phyloP scores from a whole-genome alignment of 2,888 invertebrate species.

The Pterostichus madidus region DNA sequence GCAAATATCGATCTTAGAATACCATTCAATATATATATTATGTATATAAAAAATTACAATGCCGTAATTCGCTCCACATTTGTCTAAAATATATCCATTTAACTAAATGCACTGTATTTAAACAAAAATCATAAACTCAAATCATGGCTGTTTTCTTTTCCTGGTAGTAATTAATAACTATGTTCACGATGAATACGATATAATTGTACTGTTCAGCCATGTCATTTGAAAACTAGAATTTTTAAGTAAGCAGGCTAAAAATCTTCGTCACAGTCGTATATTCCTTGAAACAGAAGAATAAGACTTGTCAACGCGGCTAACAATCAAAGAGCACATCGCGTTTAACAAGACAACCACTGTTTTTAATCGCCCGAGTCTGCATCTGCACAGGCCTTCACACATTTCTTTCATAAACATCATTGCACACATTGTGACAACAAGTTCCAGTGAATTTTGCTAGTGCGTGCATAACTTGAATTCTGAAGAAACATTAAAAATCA shows the following conservation, averaged over 20 bases:
- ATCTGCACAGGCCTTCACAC: conserved; percentile 22
- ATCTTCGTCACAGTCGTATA: conserved; percentile 42
- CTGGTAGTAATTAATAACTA: conserved; percentile 8
- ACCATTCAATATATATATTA: conserved; percentile 24
- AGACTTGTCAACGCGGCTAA: conserved; percentile 47
- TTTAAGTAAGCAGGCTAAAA: conserved; percentile 61
- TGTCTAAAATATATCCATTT: conserved; percentile 44
- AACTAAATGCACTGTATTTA: conserved; percentile 54
- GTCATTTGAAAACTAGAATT: conserved; percentile 53
- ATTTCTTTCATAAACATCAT: conserved; percentile 38
- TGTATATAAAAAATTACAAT: conserved; percentile 48
- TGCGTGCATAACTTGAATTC: conserved; percentile 15
- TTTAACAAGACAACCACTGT: conserved; percentile 52
- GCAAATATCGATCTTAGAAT: conserved; percentile 35
- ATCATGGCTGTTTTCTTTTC: conserved; percentile 18
- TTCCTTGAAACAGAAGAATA: conserved; percentile 10
- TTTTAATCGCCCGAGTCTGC: conserved; percentile 24
- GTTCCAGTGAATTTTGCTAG: conserved; percentile 1
- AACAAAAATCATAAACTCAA: conserved; percentile 29
- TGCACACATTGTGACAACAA: conserved; percentile 53
- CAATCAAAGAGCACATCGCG: conserved; percentile 43
- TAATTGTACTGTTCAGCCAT: conserved; percentile 39
- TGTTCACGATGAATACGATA: conserved; percentile 6
- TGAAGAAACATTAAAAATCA: conserved; percentile 16
- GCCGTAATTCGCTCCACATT: conserved; percentile 35